Evolutionary conservation across 2,797 vertebrate genomes (phyloP).

Genomic region (Sebastes wilsoni): DNA sequence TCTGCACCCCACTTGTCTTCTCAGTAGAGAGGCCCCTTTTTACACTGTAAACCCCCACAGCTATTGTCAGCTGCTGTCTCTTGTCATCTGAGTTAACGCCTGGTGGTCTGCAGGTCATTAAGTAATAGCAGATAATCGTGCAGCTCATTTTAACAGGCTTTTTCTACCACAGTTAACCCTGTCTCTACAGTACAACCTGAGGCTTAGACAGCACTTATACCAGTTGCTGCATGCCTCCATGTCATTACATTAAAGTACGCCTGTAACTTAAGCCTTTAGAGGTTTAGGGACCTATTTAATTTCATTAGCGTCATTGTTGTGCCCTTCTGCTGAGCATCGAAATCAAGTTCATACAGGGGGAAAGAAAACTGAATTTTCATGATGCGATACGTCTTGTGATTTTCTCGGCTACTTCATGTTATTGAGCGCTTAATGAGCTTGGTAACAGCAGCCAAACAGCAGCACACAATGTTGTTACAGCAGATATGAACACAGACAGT

Average conservation of each 20-base stretch:
- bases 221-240: slow-evolving; percentile 47
- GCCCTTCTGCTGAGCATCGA: slow-evolving; percentile 16
- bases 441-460: not conserved
- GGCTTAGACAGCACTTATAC: slow-evolving; percentile 42
- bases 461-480: not conserved
- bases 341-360: not conserved
- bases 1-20: not conserved
- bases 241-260: slow-evolving; percentile 41
- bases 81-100: slow-evolving; percentile 2
- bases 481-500: not conserved
- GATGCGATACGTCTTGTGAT: not conserved
- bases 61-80: slow-evolving; percentile 44
- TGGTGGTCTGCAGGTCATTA: slow-evolving; percentile 18
- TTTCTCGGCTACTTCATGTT: not conserved
- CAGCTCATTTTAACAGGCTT: slow-evolving; percentile 61
- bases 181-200: slow-evolving; percentile 6
- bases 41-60: slow-evolving; percentile 9
- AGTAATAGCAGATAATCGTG: slow-evolving; percentile 26
- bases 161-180: slow-evolving; percentile 17
- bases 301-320: slow-evolving; percentile 30
- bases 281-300: slow-evolving; percentile 52
- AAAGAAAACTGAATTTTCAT: not conserved
- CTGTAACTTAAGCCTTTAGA: slow-evolving; percentile 51
- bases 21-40: not conserved
- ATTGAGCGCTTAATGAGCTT: not conserved